Base-by-base conservation (phyloP, 1,140 invertebrate genomes). In the Trissolcus basalis region DNA sequence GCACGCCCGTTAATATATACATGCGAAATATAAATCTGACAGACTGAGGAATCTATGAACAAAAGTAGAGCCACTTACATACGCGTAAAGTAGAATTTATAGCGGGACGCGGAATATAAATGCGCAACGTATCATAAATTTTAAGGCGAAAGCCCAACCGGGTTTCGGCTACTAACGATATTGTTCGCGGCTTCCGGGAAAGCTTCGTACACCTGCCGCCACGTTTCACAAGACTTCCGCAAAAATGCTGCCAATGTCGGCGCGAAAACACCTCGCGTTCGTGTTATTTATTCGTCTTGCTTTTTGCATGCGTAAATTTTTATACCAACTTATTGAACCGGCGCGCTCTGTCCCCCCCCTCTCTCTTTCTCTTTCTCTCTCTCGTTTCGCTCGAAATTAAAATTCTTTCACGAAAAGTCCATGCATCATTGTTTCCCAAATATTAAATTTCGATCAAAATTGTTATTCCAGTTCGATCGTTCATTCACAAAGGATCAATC, bases 1-100 rank as follows among this genome's bases (percentile, higher is more conserved):
- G 47, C 36, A 51, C 14, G 41, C 48, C 36, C 35, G 50, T 27
- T 61, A 27, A 27, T 27, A 6, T 51, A 56, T 55, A 56, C 41
- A 54, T 53, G 48, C 78, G 60, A 63, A 60, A 54, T 60, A 84
- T 85, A 85, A 85, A 85, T 85, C 83, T 81, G 81, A 81, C 83
- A 80, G 77, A 63, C 76, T 74, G 76, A 83, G 80, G 77, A 84
- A 85, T 85, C 84, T 85, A 85, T 85, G 84, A 84, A 85, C 84
- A 85, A 84, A 85, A 84, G 80, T 83, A 79, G 81, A 83, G 84
- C 82, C 81, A 85, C 83, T 84, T 85, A 85, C 76, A 79, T 79
- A 77, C 77, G 82, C 79, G 78, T 81, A 81, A 83, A 85, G 81
- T 72, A 76, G 68, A 84, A 85, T 85, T 85, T 85, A 85, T 84